Evolutionary conservation across 2,113 vertebrate species (phyloP), one percentile per base, ranked within the genome.

Genomic region (Proteles cristata): DNA sequence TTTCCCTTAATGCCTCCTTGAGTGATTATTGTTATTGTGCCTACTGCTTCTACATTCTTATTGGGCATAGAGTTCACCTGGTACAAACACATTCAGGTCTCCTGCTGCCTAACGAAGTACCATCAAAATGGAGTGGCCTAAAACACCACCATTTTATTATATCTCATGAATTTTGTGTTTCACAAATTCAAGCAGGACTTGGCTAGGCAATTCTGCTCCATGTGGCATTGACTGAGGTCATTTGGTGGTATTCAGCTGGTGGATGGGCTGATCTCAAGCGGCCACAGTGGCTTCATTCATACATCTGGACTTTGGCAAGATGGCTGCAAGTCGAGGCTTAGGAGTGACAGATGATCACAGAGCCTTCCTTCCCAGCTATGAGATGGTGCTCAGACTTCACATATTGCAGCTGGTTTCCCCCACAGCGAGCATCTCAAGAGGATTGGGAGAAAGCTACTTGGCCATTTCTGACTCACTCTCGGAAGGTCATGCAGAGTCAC

Each of bases 121-220:
- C 33, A n/a, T 35, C 19, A 76, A 90, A 84, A 92, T 71, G 16
- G 31, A 83, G 81, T 94, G 69, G 85, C n/a, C 95, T 69, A 93
- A 77, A 94, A 71, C n/a, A 63, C 39, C n/a, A 35, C 31, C 33
- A 80, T 43, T 76, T 88, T 55, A 88, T 85, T 76, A n/a, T 17
- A 73, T 65, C 83, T 96, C 74, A 48, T 11, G 11, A 48, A 89
- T 83, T 50, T 61, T 83, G 0, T 79, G 69, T 6, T 69, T 83
- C 79, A 45, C 43, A 94, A 79, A 86, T 66, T 95, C 25, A 53
- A 43, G 19, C 10, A 86, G 33, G 53, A 39, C 16, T 87, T 79
- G 26, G 39, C 61, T 23, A 71, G 26, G 4, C 1, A 26, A 68
- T 45, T 88, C 25, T 53, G 15, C 65, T 77, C 35, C 17, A 19